Evolutionary conservation across 2,888 invertebrate genomes (phyloP).

Genomic region (Lacanobia oleracea): DNA sequence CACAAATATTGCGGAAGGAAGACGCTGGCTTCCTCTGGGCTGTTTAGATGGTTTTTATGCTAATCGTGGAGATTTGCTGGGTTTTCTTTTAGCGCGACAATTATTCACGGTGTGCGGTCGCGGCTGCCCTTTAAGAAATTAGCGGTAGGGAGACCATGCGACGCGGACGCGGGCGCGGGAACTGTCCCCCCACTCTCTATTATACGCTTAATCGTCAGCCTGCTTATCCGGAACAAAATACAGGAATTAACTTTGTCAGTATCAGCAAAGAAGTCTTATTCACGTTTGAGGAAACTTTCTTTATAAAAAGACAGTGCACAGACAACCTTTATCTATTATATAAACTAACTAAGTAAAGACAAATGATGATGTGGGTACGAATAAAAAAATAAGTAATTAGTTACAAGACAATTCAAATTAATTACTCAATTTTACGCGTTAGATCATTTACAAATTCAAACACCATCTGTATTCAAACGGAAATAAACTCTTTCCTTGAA

Average conservation of each 20-base stretch:
- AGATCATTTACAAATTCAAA: conserved; percentile 22
- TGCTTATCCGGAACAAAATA: conserved; percentile 38
- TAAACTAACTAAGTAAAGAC: neutral
- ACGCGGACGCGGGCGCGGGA: conserved; percentile 10
- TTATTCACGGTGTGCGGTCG: conserved; percentile 84
- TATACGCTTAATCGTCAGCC: conserved; percentile 37
- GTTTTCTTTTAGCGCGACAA: conserved; percentile 86
- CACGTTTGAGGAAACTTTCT: conserved; percentile 8
- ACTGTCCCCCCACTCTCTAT: conserved; percentile 25
- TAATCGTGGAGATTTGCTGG: conserved; percentile 88
- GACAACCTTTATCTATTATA: no score
- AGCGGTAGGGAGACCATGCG: conserved; percentile 70
- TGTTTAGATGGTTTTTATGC: conserved; percentile 90
- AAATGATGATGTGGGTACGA: conserved; percentile 10
- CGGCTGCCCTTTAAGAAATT: conserved; percentile 81
- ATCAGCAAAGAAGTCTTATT: conserved; percentile 14
- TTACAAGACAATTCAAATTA: conserved; percentile 10
- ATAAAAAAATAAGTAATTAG: neutral
- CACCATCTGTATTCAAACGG: conserved; percentile 10
- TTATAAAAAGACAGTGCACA: neutral
- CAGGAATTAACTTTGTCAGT: conserved; percentile 34
- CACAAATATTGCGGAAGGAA: conserved; percentile 90
- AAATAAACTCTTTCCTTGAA: conserved; percentile 3
- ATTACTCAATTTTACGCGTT: conserved; percentile 19
- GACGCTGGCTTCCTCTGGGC: conserved; percentile 85